Base-by-base conservation (phyloP, 2,113 vertebrate genomes). In the Mandrillus leucophaeus region DNA sequence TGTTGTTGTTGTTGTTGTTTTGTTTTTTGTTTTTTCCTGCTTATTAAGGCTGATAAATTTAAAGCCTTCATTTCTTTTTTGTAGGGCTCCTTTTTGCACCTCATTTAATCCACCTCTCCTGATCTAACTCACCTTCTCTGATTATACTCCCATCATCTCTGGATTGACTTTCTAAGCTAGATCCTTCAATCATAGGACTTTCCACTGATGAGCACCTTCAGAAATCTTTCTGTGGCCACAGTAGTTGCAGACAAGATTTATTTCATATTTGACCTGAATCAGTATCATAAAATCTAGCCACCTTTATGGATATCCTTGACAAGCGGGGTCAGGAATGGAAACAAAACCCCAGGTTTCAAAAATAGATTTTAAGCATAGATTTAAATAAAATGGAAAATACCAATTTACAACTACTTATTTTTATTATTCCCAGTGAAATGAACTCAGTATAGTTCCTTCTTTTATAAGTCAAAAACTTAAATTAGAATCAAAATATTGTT, bases 401-500 rank as follows among this genome's bases (percentile, higher is more conserved):
- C 9, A 40, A 4, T 73, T 78, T 92, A 82, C 18, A 45, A 30
- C 32, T 59, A 35, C 22, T 76, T 87, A 43, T 48, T 94, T 70
- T 45, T 18, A 81, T 82, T 76, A 84, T 76, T 68, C 4, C n/a
- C 64, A 79, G 45, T 22, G 55, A 85, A 90, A 88, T 57, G 32
- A 80, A 20, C 25, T 87, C 32, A 45, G 35, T 23, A 23, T 0
- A 50, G 9, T 50, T 81, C 48, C 79, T 61, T 48, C 64, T 78
- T 88, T 82, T 16, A 14, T 12, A 84, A 68, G 27, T 70, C 32
- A 94, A 45, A 92, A 66, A n/a, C 73, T 96, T 94, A 78, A 97
- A 84, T 92, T 68, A 57, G 94, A 98, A 97, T 96, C 43, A 86
- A 97, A 92, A 66, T 98, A 83, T 72, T 94, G 2, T 95, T 93